Conservation (phyloP, 2,797 vertebrate species). For the Xenops minutus region DNA sequence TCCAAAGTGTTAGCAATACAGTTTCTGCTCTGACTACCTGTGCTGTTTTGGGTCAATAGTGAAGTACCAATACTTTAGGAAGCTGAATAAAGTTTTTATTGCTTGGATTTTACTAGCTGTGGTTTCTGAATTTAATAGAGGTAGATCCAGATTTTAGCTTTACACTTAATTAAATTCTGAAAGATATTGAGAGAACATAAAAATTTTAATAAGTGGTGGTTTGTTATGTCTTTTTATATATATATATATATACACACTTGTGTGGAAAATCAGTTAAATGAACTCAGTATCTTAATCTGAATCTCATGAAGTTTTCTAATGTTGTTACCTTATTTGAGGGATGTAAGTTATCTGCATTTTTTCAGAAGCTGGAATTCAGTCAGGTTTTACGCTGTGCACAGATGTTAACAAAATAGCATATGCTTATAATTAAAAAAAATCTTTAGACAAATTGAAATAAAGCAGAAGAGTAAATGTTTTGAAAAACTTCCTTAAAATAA, state of each 20-base stretch:
- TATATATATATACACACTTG: background rate
- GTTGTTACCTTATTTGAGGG: slow-evolving; percentile 39
- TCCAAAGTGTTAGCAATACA: slow-evolving; percentile 21
- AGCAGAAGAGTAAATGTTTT: slow-evolving; percentile 84
- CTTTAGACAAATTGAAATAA: slow-evolving; percentile 84
- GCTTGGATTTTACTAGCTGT: slow-evolving; percentile 68
- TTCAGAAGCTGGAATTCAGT: slow-evolving; percentile 55
- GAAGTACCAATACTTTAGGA: slow-evolving; percentile 26
- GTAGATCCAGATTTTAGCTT: slow-evolving; percentile 42
- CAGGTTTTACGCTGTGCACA: slow-evolving; percentile 56
- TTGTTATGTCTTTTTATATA: too few species aligned
- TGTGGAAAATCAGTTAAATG: slow-evolving; percentile 14
- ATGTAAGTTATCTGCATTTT: slow-evolving; percentile 58
- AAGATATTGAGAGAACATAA: background rate
- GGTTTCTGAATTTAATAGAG: slow-evolving; percentile 70
- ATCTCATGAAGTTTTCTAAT: slow-evolving; percentile 16
- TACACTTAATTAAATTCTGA: slow-evolving; percentile 53
- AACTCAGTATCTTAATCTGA: background rate
- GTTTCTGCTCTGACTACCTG: slow-evolving; percentile 32
- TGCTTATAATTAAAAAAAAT: slow-evolving; percentile 79
- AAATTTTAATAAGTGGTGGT: background rate
- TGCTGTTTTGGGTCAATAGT: slow-evolving; percentile 25
- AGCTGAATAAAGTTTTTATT: slow-evolving; percentile 62
- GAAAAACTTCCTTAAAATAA: slow-evolving; percentile 82
- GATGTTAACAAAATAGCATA: slow-evolving; percentile 73